Evolutionary conservation across 2,888 invertebrate species (phyloP), one percentile per base, ranked within the genome.

Genomic region (Protophormia terraenovae): DNA sequence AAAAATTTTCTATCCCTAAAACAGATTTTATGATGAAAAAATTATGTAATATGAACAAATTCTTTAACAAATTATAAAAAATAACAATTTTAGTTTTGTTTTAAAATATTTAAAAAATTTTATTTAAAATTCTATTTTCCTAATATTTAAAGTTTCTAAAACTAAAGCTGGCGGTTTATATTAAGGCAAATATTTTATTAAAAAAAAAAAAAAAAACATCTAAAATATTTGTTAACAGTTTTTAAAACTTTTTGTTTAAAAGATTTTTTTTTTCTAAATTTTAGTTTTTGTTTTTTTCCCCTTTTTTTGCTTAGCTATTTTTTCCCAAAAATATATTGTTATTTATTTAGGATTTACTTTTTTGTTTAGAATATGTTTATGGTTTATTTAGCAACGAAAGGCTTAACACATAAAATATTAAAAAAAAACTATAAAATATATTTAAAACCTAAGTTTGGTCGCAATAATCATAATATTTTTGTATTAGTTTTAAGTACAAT

Each of bases 401-500:
- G 38, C 8, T 64, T 64, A 53, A 60, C 5, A 32, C 12, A 12
- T 62, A 41, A 29, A 7, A 58, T 45, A 22, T 22, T 32, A 8
- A 32, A 16, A n/a, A 41, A 12, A 47, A n/a, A n/a, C 19, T 55
- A 55, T 19, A 12, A 32, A 32, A 10, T 53, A 32, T 29, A 27
- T 67, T 41, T n/a, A n/a, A n/a, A n/a, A n/a, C n/a, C n/a, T n/a
- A n/a, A 55, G 55, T 29, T 32, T 45, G 77, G n/a, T 29, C 55
- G 38, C 10, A 78, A 78, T 78, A 62, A 67, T 5, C 19, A 72
- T 58, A 47, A 29, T 71, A 29, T 78, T 73, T 73, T 76, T 69
- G 19, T 76, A 38, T 69, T 69, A 62, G 53, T 64, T 78, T 78
- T 78, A 75, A 75, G 75, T 32, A 38, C 29, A 29, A 22, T 55